Conservation (phyloP, 2,797 vertebrate genomes). For the Glossophaga mutica region DNA sequence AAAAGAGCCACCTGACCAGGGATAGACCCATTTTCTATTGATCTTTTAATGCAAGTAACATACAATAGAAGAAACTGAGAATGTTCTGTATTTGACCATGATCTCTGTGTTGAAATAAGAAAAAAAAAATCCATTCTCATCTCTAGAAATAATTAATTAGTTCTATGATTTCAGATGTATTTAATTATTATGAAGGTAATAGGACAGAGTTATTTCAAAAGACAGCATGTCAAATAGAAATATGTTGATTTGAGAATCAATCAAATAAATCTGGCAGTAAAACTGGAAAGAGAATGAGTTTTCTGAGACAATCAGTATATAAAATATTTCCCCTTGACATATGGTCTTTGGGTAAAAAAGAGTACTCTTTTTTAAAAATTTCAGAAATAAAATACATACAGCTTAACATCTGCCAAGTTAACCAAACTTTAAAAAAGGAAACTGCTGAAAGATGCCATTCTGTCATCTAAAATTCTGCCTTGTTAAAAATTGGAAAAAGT, state of each 20-base stretch:
- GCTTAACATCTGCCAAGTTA: slow-evolving; percentile 71
- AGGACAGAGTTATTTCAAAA: not conserved
- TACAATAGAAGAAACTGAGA: not conserved
- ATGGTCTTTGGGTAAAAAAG: slow-evolving; percentile 68
- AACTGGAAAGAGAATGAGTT: slow-evolving; percentile 4
- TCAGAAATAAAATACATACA: slow-evolving; percentile 65
- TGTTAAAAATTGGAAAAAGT: slow-evolving; percentile 40
- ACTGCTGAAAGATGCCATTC: slow-evolving; percentile 55
- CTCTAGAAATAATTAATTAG: not conserved
- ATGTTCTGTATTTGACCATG: not conserved
- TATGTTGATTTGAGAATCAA: not conserved
- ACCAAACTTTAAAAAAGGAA: slow-evolving; percentile 54
- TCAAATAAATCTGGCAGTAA: slow-evolving; percentile 16
- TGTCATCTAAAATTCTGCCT: slow-evolving; percentile 42
- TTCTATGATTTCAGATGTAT: not conserved
- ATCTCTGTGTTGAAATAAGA: fast-evolving
- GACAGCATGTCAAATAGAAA: not conserved
- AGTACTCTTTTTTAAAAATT: slow-evolving; percentile 13
- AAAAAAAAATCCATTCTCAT: not conserved
- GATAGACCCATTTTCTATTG: not conserved
- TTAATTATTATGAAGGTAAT: not conserved
- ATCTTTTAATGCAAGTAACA: not conserved
- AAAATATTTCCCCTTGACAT: slow-evolving; percentile 63
- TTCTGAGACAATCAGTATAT: not conserved
- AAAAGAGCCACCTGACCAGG: not conserved